Evolutionary conservation across 2,113 vertebrate species (phyloP).

Genomic region (Pao palembangensis): DNA sequence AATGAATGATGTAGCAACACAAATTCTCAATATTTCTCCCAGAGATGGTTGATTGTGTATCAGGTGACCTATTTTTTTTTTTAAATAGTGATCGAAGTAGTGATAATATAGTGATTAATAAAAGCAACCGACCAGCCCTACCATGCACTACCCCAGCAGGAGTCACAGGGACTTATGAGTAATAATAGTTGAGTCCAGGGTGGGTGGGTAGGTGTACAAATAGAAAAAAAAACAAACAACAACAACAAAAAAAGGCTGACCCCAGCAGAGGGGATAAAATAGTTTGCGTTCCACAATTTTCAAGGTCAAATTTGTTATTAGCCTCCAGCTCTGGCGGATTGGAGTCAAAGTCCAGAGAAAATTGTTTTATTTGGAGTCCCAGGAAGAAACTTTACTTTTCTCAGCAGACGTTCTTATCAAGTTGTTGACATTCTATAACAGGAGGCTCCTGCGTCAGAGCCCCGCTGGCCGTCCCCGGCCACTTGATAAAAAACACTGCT

Average conservation of each 20-base stretch:
- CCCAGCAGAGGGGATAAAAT: slow-evolving; percentile 29
- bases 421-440: slow-evolving; percentile 30
- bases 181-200: not conserved
- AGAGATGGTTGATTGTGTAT: slow-evolving; percentile 26
- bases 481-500: slow-evolving; percentile 9
- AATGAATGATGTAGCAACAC: slow-evolving; percentile 10
- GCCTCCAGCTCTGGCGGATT: slow-evolving; percentile 45
- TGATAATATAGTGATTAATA: too few species aligned
- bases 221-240: slow-evolving; percentile 1
- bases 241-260: slow-evolving; percentile 3
- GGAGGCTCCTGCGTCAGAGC: not conserved
- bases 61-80: slow-evolving; percentile 33
- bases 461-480: not conserved
- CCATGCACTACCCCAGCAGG: too few species aligned
- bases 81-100: slow-evolving; percentile 23
- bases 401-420: slow-evolving; percentile 4
- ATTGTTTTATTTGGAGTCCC: slow-evolving; percentile 59
- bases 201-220: slow-evolving; percentile 1
- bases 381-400: slow-evolving; percentile 26
- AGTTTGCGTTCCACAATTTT: slow-evolving; percentile 41
- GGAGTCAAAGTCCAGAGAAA: slow-evolving; percentile 45
- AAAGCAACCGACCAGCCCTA: slow-evolving; percentile 15
- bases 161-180: too few species aligned
- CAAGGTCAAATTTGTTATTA: slow-evolving; percentile 64
- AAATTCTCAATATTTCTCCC: slow-evolving; percentile 30